Percentiles rank a stretch among this genome's conserved stretches.
These are phyloP conservation scores for Oreocharis arfaki DNA, from an alignment of 2,113 vertebrate species.

Conservation along the genomic window DNA sequence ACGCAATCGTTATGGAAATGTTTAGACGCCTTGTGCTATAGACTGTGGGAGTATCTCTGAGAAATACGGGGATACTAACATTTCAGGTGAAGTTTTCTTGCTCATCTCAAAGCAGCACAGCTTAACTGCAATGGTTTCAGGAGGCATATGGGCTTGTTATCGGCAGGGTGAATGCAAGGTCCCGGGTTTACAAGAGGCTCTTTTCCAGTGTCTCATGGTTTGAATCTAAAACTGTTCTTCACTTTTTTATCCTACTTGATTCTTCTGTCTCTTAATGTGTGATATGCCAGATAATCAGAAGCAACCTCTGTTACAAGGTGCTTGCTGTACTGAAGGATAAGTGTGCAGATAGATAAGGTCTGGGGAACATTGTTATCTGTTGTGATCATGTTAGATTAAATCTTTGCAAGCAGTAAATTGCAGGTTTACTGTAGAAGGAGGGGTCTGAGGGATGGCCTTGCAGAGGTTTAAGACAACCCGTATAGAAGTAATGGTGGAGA, in stretches of 20 bases:
- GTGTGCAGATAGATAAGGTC: not conserved
- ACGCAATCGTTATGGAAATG: rapidly evolving
- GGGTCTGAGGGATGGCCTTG: not conserved
- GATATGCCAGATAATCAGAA: not conserved
- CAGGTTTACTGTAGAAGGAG: not conserved
- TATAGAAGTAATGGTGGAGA: not conserved
- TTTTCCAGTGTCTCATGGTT: not conserved
- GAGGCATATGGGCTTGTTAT: not conserved
- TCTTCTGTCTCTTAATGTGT: not conserved
- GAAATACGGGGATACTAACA: not conserved
- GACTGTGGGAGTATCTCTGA: not conserved
- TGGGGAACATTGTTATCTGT: not conserved
- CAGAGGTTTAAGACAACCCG: not conserved
- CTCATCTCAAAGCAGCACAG: rapidly evolving
- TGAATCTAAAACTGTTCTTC: not conserved
- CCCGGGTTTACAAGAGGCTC: not conserved
- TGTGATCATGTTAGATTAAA: not conserved
- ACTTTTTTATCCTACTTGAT: not conserved
- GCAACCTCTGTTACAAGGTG: not conserved
- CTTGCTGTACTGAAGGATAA: not conserved
- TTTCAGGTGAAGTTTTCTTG: not conserved
- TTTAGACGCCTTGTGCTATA: not conserved
- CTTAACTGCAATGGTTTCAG: not conserved
- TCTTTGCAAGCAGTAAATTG: not conserved
- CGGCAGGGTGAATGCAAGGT: not conserved